phyloP scores from a whole-genome alignment of 2,888 invertebrate species.

The Chouioia cunea region DNA sequence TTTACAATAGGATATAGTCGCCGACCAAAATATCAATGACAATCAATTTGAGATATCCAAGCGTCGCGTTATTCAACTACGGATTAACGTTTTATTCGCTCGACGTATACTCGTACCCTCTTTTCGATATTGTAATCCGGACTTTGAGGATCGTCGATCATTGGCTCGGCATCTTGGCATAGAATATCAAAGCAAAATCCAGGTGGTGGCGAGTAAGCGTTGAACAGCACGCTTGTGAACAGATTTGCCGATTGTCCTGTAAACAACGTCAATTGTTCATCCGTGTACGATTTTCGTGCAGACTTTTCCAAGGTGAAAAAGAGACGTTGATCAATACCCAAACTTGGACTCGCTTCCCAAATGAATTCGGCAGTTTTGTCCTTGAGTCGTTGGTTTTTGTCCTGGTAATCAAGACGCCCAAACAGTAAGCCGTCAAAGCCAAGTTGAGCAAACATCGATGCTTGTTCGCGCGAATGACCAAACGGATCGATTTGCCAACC shows the following conservation, averaged over 20 bases:
- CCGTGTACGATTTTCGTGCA: no score
- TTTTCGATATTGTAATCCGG: constrained; percentile 86
- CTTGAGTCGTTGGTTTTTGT: constrained; percentile 75
- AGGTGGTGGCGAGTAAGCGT: constrained; percentile 85
- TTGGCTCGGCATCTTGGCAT: constrained; percentile 83
- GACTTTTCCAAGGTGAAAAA: no score
- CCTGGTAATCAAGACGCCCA: constrained; percentile 89
- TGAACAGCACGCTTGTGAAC: constrained; percentile 87
- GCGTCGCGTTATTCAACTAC: no score
- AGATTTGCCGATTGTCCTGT: constrained; percentile 77
- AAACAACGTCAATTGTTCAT: no score
- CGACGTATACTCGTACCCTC: no score
- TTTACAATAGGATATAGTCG: no score
- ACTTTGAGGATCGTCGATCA: constrained; percentile 85
- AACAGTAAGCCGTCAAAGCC: constrained; percentile 91
- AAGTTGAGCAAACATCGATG: constrained; percentile 81
- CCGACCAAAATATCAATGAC: no score
- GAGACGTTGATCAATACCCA: constrained; percentile 71
- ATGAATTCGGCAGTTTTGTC: constrained; percentile 83
- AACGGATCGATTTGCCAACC: constrained; percentile 91
- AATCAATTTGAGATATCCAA: no score
- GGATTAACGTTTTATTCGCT: no score
- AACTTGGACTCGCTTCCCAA: constrained; percentile 82
- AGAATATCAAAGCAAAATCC: constrained; percentile 95
- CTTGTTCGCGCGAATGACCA: constrained; percentile 89